These are phyloP conservation scores for Lingula anatina DNA, from an alignment of 2,888 invertebrate genomes.

Conservation along the genomic window DNA sequence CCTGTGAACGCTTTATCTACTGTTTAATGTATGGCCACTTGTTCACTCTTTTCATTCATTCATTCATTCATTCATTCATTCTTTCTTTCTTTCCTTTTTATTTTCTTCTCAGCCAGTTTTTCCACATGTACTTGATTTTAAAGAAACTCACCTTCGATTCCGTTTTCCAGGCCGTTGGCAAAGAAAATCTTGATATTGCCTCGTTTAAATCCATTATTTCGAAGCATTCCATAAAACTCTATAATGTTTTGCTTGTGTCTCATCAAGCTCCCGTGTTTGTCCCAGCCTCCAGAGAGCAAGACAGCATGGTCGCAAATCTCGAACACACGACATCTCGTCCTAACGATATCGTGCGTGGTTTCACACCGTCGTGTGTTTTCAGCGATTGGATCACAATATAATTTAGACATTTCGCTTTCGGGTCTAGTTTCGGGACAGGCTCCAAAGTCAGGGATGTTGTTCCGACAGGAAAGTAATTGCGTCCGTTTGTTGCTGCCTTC, in stretches of 20 bases:
- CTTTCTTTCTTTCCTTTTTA: too few relatives aligned
- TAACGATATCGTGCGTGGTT: constrained; percentile 47
- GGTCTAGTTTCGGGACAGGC: constrained; percentile 50
- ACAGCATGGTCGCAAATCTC: constrained; percentile 57
- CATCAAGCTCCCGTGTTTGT: constrained; percentile 49
- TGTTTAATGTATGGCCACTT: too few relatives aligned
- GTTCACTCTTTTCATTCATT: too few relatives aligned
- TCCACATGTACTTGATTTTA: too few relatives aligned
- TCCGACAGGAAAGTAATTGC: constrained; percentile 39
- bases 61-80: too few relatives aligned
- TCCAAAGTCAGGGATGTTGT: constrained; percentile 44
- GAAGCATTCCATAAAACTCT: constrained; percentile 50
- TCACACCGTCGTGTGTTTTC: constrained; percentile 54
- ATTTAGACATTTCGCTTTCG: constrained; percentile 44
- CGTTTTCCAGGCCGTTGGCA: constrained; percentile 52
- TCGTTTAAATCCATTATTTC: constrained; percentile 52
- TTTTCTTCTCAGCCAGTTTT: too few relatives aligned
- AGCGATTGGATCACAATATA: constrained; percentile 53
- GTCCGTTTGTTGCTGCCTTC: constrained; percentile 12
- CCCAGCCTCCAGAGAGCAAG: constrained; percentile 57
- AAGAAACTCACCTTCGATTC: constrained; percentile 37
- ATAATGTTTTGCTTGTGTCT: constrained; percentile 46
- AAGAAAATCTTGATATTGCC: constrained; percentile 56
- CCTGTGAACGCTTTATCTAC: too few relatives aligned
- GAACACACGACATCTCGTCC: constrained; percentile 52